These are phyloP conservation scores for Fragum whitleyi DNA, from an alignment of 2,888 invertebrate genomes.

Conservation along the genomic window DNA sequence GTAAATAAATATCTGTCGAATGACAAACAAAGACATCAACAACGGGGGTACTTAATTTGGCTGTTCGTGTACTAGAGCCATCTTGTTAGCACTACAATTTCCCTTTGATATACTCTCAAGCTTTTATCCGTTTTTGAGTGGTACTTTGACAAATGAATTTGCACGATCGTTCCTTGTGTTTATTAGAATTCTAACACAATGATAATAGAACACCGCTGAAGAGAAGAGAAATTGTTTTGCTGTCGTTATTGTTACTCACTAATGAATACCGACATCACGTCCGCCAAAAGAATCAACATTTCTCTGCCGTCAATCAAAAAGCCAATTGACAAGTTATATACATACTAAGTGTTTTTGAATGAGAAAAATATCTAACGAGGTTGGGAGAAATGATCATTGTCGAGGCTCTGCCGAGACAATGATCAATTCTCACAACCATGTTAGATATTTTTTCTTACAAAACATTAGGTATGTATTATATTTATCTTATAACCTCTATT, in stretches of 20 bases:
- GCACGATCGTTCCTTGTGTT: neutral
- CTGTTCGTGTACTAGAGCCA: neutral
- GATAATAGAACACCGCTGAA: neutral
- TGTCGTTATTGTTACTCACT: neutral
- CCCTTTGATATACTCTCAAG: constrained; percentile 4
- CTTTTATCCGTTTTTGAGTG: neutral
- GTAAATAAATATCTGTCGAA: neutral
- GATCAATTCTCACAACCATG: too few relatives aligned
- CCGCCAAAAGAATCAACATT: neutral
- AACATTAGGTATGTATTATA: too few relatives aligned
- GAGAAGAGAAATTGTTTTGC: neutral
- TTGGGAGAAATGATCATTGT: too few relatives aligned
- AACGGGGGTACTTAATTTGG: neutral
- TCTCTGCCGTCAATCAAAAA: too few relatives aligned
- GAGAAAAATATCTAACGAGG: too few relatives aligned
- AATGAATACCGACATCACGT: neutral
- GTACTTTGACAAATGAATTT: constrained; percentile 4
- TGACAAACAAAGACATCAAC: neutral
- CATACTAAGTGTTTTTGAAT: neutral
- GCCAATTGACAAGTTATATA: neutral
- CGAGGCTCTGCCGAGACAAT: too few relatives aligned
- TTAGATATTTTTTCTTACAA: too few relatives aligned
- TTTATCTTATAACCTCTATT: too few relatives aligned
- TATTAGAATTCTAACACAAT: neutral
- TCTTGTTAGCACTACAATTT: constrained; percentile 4